Evolutionary conservation across 2,113 vertebrate species (phyloP).

Genomic region (Stomatorhinus ivindoensis): DNA sequence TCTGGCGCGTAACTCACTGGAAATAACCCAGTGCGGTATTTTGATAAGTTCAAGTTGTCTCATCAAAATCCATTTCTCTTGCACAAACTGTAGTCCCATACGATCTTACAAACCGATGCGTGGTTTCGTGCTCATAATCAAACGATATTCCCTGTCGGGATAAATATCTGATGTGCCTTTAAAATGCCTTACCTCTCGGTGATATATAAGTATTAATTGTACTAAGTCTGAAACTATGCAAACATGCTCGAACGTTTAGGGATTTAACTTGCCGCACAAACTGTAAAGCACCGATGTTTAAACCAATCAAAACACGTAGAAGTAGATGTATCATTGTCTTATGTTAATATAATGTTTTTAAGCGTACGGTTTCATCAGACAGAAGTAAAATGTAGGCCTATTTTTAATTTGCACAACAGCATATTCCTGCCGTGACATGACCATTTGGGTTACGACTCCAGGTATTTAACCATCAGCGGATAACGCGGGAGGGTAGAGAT

Average conservation of each 20-base stretch:
- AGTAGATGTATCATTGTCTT: background rate
- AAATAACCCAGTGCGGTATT: background rate
- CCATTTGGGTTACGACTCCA: background rate
- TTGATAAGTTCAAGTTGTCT: background rate
- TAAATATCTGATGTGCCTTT: background rate
- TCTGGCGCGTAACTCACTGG: background rate
- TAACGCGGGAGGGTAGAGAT: background rate
- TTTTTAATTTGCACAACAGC: background rate
- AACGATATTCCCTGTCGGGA: background rate
- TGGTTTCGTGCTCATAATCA: background rate
- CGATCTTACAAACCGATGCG: background rate
- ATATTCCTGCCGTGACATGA: background rate
- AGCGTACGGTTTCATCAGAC: background rate
- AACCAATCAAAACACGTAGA: background rate
- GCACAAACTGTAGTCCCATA: background rate
- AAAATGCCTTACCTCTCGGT: background rate
- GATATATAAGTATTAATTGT: background rate
- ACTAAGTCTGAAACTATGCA: background rate
- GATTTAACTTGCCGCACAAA: background rate
- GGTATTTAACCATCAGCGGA: background rate
- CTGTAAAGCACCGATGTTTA: background rate
- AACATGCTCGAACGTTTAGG: background rate
- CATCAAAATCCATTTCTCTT: background rate
- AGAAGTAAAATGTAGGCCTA: background rate
- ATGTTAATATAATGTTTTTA: background rate